Evolutionary conservation across 2,888 invertebrate genomes (phyloP).

Genomic region (Drosophila vallismaia): DNA sequence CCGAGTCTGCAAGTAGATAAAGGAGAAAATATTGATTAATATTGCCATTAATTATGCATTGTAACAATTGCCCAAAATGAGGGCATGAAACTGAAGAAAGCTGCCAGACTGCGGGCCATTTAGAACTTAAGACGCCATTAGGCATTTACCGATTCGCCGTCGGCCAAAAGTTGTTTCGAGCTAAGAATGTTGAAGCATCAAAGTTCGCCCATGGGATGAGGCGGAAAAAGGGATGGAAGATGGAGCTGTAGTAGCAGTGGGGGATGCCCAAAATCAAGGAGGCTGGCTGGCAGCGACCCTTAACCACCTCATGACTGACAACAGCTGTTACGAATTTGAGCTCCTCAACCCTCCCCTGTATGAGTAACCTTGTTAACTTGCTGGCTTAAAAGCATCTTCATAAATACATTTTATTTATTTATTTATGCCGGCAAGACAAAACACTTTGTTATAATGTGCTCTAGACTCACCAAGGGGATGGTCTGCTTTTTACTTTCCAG

Average conservation of each 20-base stretch:
- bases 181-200: constrained; percentile 45
- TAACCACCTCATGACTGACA: constrained; percentile 69
- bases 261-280: constrained; percentile 9
- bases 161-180: constrained; percentile 43
- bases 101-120: constrained; percentile 10
- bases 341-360: constrained; percentile 31
- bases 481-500: constrained; percentile 47
- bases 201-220: constrained; percentile 19
- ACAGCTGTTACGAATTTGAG: constrained; percentile 74
- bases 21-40: constrained; percentile 44
- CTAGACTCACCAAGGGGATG: constrained; percentile 44
- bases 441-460: constrained; percentile 71
- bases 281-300: constrained; percentile 57
- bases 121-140: constrained; percentile 38
- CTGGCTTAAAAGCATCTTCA: constrained; percentile 80
- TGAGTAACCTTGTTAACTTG: constrained; percentile 73
- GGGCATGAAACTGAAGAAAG: constrained; percentile 25
- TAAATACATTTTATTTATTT: constrained; percentile 80
- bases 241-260: not conserved
- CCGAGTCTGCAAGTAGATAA: constrained; percentile 88
- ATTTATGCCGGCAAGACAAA: constrained; percentile 76
- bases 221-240: constrained; percentile 16
- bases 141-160: constrained; percentile 67
- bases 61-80: constrained; percentile 46
- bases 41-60: constrained; percentile 55